Base-by-base conservation (phyloP, 64 coral and sea anemone genomes). In the Actinia tenebrosa region DNA sequence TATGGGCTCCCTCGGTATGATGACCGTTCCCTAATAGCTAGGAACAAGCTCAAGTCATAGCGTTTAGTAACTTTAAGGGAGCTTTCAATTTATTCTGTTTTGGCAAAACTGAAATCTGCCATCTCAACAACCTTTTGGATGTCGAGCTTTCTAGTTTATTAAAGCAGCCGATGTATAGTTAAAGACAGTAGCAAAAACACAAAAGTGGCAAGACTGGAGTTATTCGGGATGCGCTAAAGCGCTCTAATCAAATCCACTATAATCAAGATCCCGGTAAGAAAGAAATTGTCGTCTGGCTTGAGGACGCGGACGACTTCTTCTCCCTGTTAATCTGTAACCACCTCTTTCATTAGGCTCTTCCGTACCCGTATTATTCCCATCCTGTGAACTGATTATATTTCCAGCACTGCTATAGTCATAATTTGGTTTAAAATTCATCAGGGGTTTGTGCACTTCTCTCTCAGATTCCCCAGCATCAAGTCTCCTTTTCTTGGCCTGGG, bases 401-500 rank as follows among this genome's bases (percentile, higher is more conserved):
- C 69, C 26, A 43, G 26, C 13, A 75, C 27, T 42, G n/a, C 13
- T 27, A 10, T 0, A 43, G 26, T 75, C 69, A 75, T 75, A 75
- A 75, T 30, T 75, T 42, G 11, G 69, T 14, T 42, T 75, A 42
- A 75, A 75, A 42, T 42, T 75, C 22, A 10, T 4, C 8, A 42
- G 25, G 42, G 13, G 23, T 75, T 75, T 42, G 11, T n/a, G n/a
- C 25, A 7, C 69, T 75, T 75, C 27, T 75, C 42, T 75, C 69
- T 75, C 69, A 30, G n/a, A 27, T 14, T 58, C 56, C 10, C 15
- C n/a, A 37, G 30, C 30, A 14, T 75, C 26, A 75, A 75, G 26
- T 77, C 86, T 95, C 77, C 86, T 88, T 37, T 85, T 91, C 64
- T 55, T 84, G 45, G 91, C 91, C 52, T 77, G 83, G 71, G 88